Conservation (phyloP, 2,888 invertebrate species). For the Carpatolechia fugitivella region DNA sequence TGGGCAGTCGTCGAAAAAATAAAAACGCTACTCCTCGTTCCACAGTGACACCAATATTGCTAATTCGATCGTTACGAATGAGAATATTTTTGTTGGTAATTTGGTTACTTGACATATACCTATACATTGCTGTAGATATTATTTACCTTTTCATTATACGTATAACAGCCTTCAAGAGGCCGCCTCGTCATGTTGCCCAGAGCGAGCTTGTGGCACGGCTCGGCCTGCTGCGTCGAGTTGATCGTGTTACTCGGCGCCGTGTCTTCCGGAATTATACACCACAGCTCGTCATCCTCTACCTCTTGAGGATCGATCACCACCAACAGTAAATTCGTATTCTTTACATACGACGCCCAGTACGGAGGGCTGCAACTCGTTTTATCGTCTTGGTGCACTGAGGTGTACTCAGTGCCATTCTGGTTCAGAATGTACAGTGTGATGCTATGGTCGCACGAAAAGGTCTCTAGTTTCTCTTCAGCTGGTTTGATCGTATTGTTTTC, state of each 20-base stretch:
- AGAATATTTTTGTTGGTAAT: no score
- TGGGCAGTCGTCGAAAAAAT: no score
- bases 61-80: no score
- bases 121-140: neutral
- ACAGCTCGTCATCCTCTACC: no score
- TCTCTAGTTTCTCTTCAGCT: slow-evolving; percentile 60
- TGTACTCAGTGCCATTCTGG: slow-evolving; percentile 69
- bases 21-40: no score
- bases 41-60: no score
- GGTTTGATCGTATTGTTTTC: slow-evolving; percentile 45
- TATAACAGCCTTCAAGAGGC: slow-evolving; percentile 86
- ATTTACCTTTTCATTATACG: slow-evolving; percentile 84
- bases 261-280: no score
- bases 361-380: slow-evolving; percentile 54
- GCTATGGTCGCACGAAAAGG: slow-evolving; percentile 85
- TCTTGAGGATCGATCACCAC: slow-evolving; percentile 81
- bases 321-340: slow-evolving; percentile 87
- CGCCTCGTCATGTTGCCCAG: slow-evolving; percentile 84
- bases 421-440: slow-evolving; percentile 85
- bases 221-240: slow-evolving; percentile 64
- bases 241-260: slow-evolving; percentile 59
- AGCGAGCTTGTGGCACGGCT: slow-evolving; percentile 88
- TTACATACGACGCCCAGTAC: slow-evolving; percentile 85
- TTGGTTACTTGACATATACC: no score
- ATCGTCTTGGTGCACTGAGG: slow-evolving; percentile 49